phyloP scores from a whole-genome alignment of 1,140 invertebrate genomes.

The Drosophila subobscura region DNA sequence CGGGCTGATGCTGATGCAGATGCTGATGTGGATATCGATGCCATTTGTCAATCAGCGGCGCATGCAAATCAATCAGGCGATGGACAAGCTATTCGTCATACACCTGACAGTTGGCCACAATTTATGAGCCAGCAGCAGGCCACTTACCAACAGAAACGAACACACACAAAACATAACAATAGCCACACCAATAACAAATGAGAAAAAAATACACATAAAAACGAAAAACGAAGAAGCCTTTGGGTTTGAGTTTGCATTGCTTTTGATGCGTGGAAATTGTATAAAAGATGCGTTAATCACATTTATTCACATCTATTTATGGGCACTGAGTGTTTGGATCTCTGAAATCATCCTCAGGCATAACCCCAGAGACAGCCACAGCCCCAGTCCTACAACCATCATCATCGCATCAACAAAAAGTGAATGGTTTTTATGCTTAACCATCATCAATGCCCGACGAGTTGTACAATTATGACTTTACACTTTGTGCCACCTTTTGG shows the following conservation, averaged over 20 bases:
- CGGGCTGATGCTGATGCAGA: constrained; percentile 38
- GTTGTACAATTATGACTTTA: constrained; percentile 66
- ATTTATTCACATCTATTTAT: constrained; percentile 73
- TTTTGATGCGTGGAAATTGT: constrained; percentile 45
- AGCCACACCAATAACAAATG: constrained; percentile 19
- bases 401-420: constrained; percentile 55
- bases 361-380: neutral
- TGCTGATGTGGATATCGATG: constrained; percentile 41
- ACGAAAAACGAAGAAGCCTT: no score
- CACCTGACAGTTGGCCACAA: constrained; percentile 65
- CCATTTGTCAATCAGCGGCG: constrained; percentile 53
- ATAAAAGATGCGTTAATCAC: constrained; percentile 67
- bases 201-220: constrained; percentile 11
- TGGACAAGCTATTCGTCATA: constrained; percentile 68
- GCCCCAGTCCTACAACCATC: constrained; percentile 1
- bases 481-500: constrained; percentile 63
- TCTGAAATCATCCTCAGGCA: constrained; percentile 42
- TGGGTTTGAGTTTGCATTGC: constrained; percentile 19
- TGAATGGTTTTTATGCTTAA: constrained; percentile 77
- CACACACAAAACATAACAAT: constrained; percentile 35
- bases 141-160: constrained; percentile 47
- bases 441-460: constrained; percentile 48
- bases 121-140: constrained; percentile 60
- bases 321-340: constrained; percentile 41
- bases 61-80: constrained; percentile 68